These are phyloP conservation scores for Pogonocherus hispidulus DNA, from an alignment of 2,888 invertebrate species.

Conservation along the genomic window DNA sequence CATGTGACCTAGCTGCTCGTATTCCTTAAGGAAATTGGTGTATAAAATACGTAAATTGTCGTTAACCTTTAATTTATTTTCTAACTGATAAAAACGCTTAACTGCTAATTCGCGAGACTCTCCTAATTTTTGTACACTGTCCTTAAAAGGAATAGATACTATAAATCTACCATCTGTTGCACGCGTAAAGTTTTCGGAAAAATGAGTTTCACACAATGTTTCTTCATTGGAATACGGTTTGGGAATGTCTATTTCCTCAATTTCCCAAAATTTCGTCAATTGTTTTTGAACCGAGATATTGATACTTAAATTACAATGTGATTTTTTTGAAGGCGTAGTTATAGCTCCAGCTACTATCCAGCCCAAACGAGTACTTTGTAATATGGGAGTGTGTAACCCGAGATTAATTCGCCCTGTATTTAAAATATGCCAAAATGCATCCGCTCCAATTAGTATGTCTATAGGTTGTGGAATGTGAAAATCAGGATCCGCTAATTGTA, in stretches of 20 bases:
- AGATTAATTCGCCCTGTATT: neutral
- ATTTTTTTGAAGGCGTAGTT: neutral
- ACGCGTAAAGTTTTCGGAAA: neutral
- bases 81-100: constrained; percentile 10
- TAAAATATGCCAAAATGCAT: constrained; percentile 17
- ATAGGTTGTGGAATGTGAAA: constrained; percentile 33
- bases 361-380: constrained; percentile 18
- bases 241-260: constrained; percentile 1
- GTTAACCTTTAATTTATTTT: neutral
- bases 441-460: constrained; percentile 32
- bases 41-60: constrained; percentile 11
- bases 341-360: constrained; percentile 13
- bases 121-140: constrained; percentile 4
- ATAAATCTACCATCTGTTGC: neutral
- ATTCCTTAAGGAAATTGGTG: constrained; percentile 18
- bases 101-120: constrained; percentile 7
- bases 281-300: neutral
- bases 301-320: constrained; percentile 5
- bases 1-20: constrained; percentile 3
- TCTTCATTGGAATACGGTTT: constrained; percentile 14
- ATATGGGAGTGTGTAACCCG: neutral
- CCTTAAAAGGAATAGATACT: constrained; percentile 10
- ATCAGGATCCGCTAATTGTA: constrained; percentile 33
- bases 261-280: constrained; percentile 20
- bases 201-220: constrained; percentile 6